Base-by-base conservation (phyloP, 2,888 invertebrate genomes). In the Pinctada fucata region DNA sequence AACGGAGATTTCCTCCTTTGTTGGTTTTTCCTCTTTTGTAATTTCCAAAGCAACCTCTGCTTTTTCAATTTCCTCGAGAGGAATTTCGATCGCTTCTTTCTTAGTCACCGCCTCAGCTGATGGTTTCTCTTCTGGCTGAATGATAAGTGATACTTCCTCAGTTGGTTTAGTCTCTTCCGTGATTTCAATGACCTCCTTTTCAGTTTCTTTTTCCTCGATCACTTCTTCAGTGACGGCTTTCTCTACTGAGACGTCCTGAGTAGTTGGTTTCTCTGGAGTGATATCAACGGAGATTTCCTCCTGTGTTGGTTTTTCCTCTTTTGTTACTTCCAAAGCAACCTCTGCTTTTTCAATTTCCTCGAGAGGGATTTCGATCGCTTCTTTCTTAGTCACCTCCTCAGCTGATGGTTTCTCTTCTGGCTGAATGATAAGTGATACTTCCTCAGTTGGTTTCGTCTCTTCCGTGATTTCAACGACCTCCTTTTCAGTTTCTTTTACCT, bases 1-100 rank as follows among this genome's bases (percentile, higher is more conserved):
- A 63, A n/a, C 3, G 13, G 91, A 88, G 13, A 93, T 72, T 78
- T 93, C 90, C 81, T 93, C 91, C 0, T 88, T 89, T 50, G 88
- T 87, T 69, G 91, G 87, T 49, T 47, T 47, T 47, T 52, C 31
- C 6, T 70, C 51, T 16, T 80, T 67, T 16, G 65, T 50, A 75
- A 82, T 16, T 31, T 72, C 80, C 58, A 67, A 45, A n/a, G n/a
- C n/a, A n/a, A n/a, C n/a, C 58, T 78, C 77, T 45, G 67, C 48
- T 51, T 69, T 51, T 8, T 66, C 58, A 31, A n/a, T n/a, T n/a
- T n/a, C n/a, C n/a, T n/a, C n/a, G n/a, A n/a, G n/a, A n/a, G n/a
- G n/a, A n/a, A n/a, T n/a, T n/a, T 45, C n/a, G 68, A 69, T 52
- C 49, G 65, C 73, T 67, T 66, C 2, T 63, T 48, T 69, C 64